Conservation (phyloP, 2,113 vertebrate species). For the Coryphaenoides rupestris region DNA sequence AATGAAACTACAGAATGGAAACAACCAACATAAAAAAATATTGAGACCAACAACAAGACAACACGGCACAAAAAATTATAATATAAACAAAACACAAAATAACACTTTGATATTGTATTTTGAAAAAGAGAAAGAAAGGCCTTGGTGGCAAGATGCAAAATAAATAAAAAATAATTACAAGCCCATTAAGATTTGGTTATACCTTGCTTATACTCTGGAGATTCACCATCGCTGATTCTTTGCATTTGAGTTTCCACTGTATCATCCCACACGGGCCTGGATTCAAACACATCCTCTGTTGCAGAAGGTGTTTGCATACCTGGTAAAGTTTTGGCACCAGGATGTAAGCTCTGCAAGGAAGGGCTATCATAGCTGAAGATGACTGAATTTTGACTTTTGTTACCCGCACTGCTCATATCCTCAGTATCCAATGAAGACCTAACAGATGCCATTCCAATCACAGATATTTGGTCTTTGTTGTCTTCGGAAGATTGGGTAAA, state of each 20-base stretch:
- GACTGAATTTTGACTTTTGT: conserved; percentile 72
- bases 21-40: conserved; percentile 27
- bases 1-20: conserved; percentile 61
- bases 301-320: conserved; percentile 73
- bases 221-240: conserved; percentile 88
- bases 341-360: conserved; percentile 80
- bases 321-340: conserved; percentile 77
- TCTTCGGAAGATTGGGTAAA: conserved; percentile 13
- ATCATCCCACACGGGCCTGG: conserved; percentile 90
- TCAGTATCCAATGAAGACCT: conserved; percentile 51
- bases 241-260: conserved; percentile 96
- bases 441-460: conserved; percentile 27
- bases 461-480: conserved; percentile 25
- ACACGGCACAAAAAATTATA: neutral
- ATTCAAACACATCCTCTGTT: conserved; percentile 92
- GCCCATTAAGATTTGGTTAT: conserved; percentile 72
- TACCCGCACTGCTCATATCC: conserved; percentile 49
- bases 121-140: conserved; percentile 77
- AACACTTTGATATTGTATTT: conserved; percentile 42
- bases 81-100: conserved; percentile 27
- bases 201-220: conserved; percentile 88
- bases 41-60: conserved; percentile 63
- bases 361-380: conserved; percentile 82
- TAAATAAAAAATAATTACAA: conserved; percentile 38
- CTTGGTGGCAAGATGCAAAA: conserved; percentile 61